These are phyloP conservation scores for Mohoua ochrocephala DNA, from an alignment of 2,113 vertebrate genomes.

Conservation along the genomic window DNA sequence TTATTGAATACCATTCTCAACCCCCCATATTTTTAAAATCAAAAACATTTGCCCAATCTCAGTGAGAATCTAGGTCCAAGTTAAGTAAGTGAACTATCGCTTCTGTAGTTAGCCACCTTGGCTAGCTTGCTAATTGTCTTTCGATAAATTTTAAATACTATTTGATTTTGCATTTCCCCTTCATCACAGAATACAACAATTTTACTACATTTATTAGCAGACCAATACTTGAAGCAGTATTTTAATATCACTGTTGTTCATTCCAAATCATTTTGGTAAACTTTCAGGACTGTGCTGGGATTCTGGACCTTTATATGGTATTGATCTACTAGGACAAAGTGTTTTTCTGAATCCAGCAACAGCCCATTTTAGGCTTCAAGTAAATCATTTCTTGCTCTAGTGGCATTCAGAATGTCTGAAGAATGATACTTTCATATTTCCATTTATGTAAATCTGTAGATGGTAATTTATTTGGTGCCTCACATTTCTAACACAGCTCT, in stretches of 20 bases:
- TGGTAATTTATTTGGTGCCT: conserved; percentile 3
- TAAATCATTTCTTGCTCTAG: not conserved
- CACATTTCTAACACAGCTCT: not conserved
- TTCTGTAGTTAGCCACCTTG: not conserved
- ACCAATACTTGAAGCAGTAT: not conserved
- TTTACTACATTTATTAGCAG: not conserved
- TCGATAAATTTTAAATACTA: not conserved
- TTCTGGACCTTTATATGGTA: not conserved
- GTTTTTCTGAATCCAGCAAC: not conserved
- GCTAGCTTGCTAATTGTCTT: not conserved
- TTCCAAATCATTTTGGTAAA: not conserved
- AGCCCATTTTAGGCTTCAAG: not conserved
- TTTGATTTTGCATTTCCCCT: not conserved
- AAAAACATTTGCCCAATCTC: not conserved
- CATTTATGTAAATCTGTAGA: conserved; percentile 27
- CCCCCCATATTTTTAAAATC: not conserved
- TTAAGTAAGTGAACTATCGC: not conserved
- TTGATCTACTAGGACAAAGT: not conserved
- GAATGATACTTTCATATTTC: conserved; percentile 20
- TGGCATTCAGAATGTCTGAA: not conserved
- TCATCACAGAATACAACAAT: not conserved
- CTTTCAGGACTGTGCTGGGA: not conserved
- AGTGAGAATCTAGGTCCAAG: not conserved
- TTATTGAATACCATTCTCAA: not conserved
- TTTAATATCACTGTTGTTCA: not conserved